A percentile compares a stretch with the other conserved stretches of the same genome.
Conservation (phyloP, 1,140 invertebrate species). For the Trinorchestia longiramus region DNA sequence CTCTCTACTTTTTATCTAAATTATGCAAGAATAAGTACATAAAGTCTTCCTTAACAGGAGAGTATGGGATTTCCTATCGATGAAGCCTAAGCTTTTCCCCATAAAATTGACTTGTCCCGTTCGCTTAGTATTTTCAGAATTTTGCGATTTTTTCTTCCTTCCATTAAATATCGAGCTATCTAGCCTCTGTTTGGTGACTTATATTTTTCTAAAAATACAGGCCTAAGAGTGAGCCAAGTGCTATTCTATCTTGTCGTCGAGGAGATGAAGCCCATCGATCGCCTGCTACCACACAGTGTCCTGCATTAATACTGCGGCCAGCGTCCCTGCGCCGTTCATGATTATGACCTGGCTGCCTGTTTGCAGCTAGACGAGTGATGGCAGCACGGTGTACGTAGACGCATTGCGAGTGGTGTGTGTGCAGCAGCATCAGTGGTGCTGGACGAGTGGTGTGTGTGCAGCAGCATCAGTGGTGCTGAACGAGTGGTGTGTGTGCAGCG, state of each 20-base stretch:
- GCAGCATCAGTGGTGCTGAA: too few relatives aligned
- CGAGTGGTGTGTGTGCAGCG: neutral
- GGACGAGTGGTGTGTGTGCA: neutral
- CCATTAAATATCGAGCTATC: neutral
- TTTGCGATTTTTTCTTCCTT: neutral
- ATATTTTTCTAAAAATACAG: neutral
- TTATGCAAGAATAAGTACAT: neutral
- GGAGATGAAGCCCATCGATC: neutral
- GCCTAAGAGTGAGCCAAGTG: neutral
- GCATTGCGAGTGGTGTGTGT: neutral
- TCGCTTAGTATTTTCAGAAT: neutral
- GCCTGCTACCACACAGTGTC: neutral
- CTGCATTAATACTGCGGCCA: neutral
- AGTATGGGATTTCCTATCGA: neutral
- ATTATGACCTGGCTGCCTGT: neutral
- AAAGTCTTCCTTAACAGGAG: neutral
- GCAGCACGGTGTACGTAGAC: too few relatives aligned
- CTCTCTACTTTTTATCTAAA: neutral
- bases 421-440: neutral
- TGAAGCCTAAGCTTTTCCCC: neutral
- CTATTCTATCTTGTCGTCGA: neutral
- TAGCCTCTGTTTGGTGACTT: neutral
- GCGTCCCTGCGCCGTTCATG: neutral
- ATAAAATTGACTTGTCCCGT: neutral
- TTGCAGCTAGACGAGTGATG: too few relatives aligned